phyloP scores from a whole-genome alignment of 2,797 vertebrate species.

The Anas acuta region DNA sequence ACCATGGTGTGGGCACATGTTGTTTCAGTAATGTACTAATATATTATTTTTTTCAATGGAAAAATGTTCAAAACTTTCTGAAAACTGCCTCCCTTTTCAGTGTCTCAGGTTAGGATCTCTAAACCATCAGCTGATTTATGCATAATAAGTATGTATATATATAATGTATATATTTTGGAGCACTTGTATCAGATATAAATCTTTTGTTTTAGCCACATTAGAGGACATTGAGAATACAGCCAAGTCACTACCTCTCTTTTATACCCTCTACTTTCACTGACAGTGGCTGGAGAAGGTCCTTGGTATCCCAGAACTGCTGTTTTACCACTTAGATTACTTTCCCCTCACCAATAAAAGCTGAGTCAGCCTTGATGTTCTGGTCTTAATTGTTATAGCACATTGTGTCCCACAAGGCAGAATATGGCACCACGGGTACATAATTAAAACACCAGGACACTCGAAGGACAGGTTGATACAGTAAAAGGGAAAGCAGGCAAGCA shows the following conservation, averaged over 20 bases:
- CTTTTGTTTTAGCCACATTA: not conserved
- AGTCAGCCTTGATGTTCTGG: constrained; percentile 40
- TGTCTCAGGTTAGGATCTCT: not conserved
- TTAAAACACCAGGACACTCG: not conserved
- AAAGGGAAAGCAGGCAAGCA: not conserved
- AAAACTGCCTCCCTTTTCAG: not conserved
- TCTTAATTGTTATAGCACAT: constrained; percentile 41
- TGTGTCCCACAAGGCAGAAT: constrained; percentile 28
- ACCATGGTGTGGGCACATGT: not conserved
- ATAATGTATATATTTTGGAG: not conserved
- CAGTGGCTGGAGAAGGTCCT: not conserved
- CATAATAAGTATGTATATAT: not conserved
- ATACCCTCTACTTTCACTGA: not conserved
- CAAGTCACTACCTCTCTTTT: not conserved
- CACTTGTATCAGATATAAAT: not conserved
- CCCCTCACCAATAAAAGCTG: not conserved
- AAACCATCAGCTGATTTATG: not conserved
- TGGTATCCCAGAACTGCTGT: constrained; percentile 8
- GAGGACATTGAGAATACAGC: not conserved
- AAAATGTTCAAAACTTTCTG: not conserved
- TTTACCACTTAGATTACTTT: not conserved
- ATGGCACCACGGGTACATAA: constrained; percentile 8
- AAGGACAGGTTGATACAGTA: constrained; percentile 29
- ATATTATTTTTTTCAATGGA: not conserved
- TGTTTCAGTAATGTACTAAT: not conserved